A percentile compares a stretch with the other conserved stretches of the same genome.
Evolutionary conservation across 2,797 vertebrate species (phyloP).

Genomic region (Hemibagrus guttatus): DNA sequence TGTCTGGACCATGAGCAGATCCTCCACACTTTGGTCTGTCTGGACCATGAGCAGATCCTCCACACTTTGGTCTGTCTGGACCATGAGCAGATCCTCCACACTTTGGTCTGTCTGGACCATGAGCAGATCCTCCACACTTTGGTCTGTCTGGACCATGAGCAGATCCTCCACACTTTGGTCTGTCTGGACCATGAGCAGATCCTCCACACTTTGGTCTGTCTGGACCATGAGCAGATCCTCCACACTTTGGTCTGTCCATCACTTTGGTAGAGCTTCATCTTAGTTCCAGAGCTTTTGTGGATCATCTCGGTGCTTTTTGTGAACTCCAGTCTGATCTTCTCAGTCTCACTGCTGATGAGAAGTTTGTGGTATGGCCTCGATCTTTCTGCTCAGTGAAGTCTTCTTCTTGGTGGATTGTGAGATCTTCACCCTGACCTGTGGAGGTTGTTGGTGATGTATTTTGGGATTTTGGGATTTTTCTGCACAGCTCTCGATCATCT

Average conservation of each 20-base stretch:
- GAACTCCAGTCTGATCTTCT: background rate
- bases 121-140: conserved; percentile 1
- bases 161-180: background rate
- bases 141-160: background rate
- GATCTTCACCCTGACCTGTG: background rate
- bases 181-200: conserved; percentile 5
- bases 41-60: conserved; percentile 7
- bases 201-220: background rate
- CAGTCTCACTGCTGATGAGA: background rate
- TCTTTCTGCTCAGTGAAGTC: background rate
- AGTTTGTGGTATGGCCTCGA: background rate
- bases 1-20: conserved; percentile 5
- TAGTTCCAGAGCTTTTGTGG: background rate
- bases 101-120: background rate
- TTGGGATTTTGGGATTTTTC: background rate
- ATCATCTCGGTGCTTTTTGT: background rate
- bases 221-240: conserved; percentile 1
- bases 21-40: background rate
- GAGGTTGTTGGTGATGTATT: background rate
- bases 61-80: background rate
- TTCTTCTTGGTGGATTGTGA: background rate
- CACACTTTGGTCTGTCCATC: background rate
- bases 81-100: conserved; percentile 2
- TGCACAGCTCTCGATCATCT: background rate
- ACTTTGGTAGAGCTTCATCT: background rate